Evolutionary conservation across 35 echinoderm and acorn worm species (phyloP).

Genomic region (Anneissia japonica): DNA sequence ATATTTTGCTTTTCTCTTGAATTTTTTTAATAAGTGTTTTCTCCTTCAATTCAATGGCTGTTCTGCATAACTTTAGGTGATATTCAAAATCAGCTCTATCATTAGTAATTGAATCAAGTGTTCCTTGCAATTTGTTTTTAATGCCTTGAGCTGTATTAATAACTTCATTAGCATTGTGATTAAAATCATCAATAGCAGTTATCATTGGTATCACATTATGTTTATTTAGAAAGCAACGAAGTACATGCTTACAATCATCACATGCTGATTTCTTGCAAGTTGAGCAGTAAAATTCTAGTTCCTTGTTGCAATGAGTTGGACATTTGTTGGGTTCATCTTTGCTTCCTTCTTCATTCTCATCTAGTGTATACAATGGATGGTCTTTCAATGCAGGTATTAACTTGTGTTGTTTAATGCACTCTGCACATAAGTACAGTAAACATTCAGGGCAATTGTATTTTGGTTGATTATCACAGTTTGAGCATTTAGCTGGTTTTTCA

Average conservation of each 20-base stretch:
- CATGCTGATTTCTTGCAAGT: no score
- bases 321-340: background rate
- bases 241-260: no score
- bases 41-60: background rate
- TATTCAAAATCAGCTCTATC: background rate
- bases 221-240: background rate
- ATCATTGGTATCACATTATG: background rate
- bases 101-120: background rate
- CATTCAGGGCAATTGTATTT: background rate
- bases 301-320: background rate
- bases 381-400: background rate
- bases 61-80: background rate
- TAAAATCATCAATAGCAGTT: background rate
- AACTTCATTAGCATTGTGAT: background rate
- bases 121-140: background rate
- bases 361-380: background rate
- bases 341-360: background rate
- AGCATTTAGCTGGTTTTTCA: background rate
- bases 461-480: background rate
- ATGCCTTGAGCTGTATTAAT: background rate
- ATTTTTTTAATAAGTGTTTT: background rate
- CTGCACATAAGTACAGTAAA: background rate
- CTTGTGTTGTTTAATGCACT: background rate
- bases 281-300: background rate
- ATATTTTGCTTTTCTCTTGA: background rate